phyloP scores from a whole-genome alignment of 2,888 invertebrate genomes.

The Odontothrips loti region DNA sequence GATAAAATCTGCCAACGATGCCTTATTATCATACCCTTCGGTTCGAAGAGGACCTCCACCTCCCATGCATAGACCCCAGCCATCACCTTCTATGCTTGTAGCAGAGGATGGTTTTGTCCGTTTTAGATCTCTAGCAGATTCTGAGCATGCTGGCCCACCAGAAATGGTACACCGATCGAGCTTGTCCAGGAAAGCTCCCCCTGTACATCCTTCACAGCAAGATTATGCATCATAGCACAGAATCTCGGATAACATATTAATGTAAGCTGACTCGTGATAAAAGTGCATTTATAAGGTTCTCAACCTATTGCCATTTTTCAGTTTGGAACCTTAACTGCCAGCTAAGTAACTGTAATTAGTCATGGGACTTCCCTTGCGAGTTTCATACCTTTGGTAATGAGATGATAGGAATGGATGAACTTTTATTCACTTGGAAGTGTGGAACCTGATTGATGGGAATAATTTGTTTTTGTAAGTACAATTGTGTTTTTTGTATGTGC shows the following conservation, averaged over 20 bases:
- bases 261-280: conserved; percentile 9
- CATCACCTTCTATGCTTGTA: conserved; percentile 68
- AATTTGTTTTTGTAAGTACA: too few species aligned
- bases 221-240: conserved; percentile 23
- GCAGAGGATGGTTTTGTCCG: conserved; percentile 85
- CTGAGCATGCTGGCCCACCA: conserved; percentile 40
- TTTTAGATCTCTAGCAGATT: conserved; percentile 65
- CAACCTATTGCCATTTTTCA: neutral
- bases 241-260: conserved; percentile 16
- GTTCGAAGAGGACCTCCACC: conserved; percentile 26
- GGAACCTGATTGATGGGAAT: neutral
- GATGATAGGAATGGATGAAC: neutral
- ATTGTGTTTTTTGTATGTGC: neutral
- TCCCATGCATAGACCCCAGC: conserved; percentile 37
- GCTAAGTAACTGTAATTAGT: neutral
- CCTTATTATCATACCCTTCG: conserved; percentile 32
- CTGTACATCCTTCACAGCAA: conserved; percentile 4
- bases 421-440: neutral
- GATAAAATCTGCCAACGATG: conserved; percentile 33
- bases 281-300: conserved; percentile 2
- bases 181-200: neutral
- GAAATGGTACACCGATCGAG: conserved; percentile 28
- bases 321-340: neutral
- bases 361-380: neutral
- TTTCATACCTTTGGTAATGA: neutral